Evolutionary conservation across 2,797 vertebrate genomes (phyloP).

Genomic region (Acestrorhynchus altus): DNA sequence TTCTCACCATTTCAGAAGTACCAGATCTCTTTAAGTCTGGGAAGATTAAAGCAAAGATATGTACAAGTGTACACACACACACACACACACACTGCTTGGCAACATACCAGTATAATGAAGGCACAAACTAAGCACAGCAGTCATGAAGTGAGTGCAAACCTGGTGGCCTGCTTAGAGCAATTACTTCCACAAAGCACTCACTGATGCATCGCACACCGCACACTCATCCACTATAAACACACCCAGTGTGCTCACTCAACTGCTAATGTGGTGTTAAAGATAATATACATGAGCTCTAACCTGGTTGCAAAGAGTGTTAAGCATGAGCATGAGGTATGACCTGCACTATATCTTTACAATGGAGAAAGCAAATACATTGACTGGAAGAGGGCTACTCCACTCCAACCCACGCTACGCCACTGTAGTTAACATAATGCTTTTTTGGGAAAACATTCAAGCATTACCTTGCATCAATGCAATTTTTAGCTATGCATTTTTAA

Average conservation of each 20-base stretch:
- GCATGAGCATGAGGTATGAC: not conserved
- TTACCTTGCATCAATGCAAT: not conserved
- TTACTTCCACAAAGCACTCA: constrained; percentile 41
- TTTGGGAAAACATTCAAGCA: not conserved
- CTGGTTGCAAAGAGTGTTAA: not conserved
- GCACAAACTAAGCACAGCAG: not conserved
- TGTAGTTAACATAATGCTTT: not conserved
- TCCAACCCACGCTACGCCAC: not conserved
- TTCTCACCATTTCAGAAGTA: not conserved
- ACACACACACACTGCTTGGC: not conserved
- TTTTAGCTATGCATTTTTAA: not conserved
- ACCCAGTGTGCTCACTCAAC: not conserved
- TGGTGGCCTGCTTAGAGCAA: constrained; percentile 12
- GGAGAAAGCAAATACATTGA: not conserved
- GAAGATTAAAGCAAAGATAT: not conserved
- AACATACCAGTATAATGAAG: not conserved
- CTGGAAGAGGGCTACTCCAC: not conserved
- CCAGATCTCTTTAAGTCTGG: not conserved
- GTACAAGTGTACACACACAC: not conserved
- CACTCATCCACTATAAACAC: constrained; percentile 38
- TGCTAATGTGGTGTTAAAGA: constrained; percentile 7
- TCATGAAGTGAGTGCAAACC: constrained; percentile 40
- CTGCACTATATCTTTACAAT: not conserved
- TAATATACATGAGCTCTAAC: constrained; percentile 12
- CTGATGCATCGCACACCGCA: constrained; percentile 24